Base-by-base conservation (phyloP, 1,140 invertebrate genomes). In the Cepaea nemoralis region DNA sequence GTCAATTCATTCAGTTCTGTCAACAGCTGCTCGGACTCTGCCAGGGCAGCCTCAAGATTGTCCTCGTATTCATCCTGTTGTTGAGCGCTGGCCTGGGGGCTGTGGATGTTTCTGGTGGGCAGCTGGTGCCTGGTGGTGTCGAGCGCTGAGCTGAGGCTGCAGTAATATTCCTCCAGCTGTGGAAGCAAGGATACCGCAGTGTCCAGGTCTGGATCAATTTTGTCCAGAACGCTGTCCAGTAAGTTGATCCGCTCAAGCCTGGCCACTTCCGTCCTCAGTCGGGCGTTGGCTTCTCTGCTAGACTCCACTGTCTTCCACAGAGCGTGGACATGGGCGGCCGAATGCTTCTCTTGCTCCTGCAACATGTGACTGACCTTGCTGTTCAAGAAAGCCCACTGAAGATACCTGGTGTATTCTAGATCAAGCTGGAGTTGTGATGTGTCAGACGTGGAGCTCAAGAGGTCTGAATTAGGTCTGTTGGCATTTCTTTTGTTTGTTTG, bases 41-140 rank as follows among this genome's bases (percentile, higher is more conserved):
- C n/a, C 33, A 78, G 35, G 27, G 63, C 50, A 0, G 31, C 33
- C n/a, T 39, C 66, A 10, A 78, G 16, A n/a, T 35, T 78, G 2
- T 78, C 63, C 24, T 69, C 59, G 16, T 69, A 33, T 35, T 6
- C 39, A 27, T 77, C 59, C 31, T 31, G 8, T 31, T 22, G 8
- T 35, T 39, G 37, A 19, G 87, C 82, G 31, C 85, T 83, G 80
- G 85, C 83, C 31, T 86, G 82, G 12, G 88, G 87, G 16, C 88
- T 67, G 67, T 88, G 82, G 35, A 89, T 80, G 24, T 86, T 87
- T 73, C 79, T 81, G 31, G 84, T 83, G 35, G 85, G 85, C 31
- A 89, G 86, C 82, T 88, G 86, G 77, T 89, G 87, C 24, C 87
- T 70, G 24, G 88, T 89, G 0, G 86, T 87, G 78, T 88, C 88